A percentile compares a stretch with the other conserved stretches of the same genome.
Evolutionary conservation across 2,797 vertebrate species (phyloP).

Genomic region (Euthynnus affinis): DNA sequence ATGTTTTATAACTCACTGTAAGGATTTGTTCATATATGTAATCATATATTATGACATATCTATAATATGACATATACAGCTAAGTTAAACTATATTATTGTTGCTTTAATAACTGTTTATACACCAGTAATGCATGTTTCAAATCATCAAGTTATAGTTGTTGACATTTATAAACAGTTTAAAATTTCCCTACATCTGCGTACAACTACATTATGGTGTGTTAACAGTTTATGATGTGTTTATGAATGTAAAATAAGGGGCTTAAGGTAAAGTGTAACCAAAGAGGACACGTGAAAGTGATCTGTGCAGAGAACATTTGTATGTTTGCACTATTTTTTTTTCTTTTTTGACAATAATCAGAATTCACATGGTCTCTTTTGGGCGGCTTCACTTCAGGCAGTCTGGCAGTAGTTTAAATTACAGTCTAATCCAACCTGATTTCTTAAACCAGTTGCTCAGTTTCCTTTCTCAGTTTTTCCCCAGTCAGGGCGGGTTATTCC

Average conservation of each 20-base stretch:
- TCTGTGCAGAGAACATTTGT: no score
- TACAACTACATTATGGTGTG: no score
- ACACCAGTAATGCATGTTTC: background rate
- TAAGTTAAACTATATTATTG: background rate
- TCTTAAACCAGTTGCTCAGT: slow-evolving; percentile 35
- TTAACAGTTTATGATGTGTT: no score
- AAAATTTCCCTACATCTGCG: no score
- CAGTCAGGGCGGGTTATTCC: slow-evolving; percentile 41
- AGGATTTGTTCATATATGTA: background rate
- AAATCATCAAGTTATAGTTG: background rate
- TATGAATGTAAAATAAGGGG: no score
- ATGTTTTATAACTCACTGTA: no score
- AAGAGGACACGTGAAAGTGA: no score
- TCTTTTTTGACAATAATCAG: no score
- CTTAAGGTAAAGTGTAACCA: no score
- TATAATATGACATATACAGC: background rate
- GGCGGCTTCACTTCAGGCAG: background rate
- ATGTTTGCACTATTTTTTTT: no score
- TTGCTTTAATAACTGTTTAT: background rate
- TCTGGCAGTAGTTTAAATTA: slow-evolving; percentile 11
- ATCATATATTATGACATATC: background rate
- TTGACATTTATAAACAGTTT: background rate
- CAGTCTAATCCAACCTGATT: slow-evolving; percentile 30
- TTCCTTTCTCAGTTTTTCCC: slow-evolving; percentile 51
- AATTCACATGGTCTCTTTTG: no score